Evolutionary conservation across 1,140 invertebrate species (phyloP).

Genomic region (Tribolium castaneum): DNA sequence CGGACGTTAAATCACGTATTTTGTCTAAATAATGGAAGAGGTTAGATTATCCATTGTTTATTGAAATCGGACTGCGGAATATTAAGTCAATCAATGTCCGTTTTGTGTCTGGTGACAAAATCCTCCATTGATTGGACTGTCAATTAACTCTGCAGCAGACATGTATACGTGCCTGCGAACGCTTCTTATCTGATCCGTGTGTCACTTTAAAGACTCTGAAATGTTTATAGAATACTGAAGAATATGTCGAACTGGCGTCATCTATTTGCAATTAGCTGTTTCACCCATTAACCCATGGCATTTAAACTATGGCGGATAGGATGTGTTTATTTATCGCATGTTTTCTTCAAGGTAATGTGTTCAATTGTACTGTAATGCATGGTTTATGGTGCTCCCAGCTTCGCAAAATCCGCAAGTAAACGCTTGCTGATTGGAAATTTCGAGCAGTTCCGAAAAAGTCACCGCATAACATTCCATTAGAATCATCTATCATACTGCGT

Average conservation of each 20-base stretch:
- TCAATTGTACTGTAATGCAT: too few species aligned
- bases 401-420: too few species aligned
- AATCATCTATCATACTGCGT: neutral
- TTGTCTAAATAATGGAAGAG: conserved; percentile 52
- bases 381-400: too few species aligned
- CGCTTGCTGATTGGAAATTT: too few species aligned
- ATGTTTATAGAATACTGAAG: conserved; percentile 61
- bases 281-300: conserved; percentile 45
- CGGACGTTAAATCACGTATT: conserved; percentile 56
- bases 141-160: conserved; percentile 62
- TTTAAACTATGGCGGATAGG: conserved; percentile 39
- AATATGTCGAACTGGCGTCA: conserved; percentile 58
- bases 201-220: conserved; percentile 58
- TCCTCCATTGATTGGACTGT: conserved; percentile 62
- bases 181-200: conserved; percentile 62
- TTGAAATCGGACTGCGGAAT: conserved; percentile 61
- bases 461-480: neutral
- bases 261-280: conserved; percentile 54
- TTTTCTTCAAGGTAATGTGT: too few species aligned
- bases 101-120: conserved; percentile 61
- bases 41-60: conserved; percentile 62
- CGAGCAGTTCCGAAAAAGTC: too few species aligned
- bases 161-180: conserved; percentile 62
- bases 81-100: conserved; percentile 63
- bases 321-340: conserved; percentile 26